Evolutionary conservation across 2,888 invertebrate genomes (phyloP), one percentile per base, ranked within the genome.

Genomic region (Cataglyphis livida): DNA sequence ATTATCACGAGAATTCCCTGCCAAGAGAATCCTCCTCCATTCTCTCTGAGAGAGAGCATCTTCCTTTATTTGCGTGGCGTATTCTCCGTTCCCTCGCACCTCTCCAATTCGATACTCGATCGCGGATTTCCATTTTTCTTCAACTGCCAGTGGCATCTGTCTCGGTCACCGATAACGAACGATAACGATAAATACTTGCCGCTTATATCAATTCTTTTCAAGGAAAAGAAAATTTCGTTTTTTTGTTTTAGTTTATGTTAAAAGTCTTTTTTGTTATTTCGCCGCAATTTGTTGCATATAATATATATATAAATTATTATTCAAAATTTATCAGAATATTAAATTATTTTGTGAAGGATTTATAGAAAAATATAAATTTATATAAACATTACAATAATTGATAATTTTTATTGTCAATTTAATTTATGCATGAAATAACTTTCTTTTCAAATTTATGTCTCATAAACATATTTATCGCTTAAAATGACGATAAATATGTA

Each of bases 21-120:
- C 35, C 62, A 38, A 35, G 38, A n/a, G 21, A 21, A 21, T 21
- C 21, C 21, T 35, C 57, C n/a, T 68, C 18, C 32, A 28, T 65
- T 51, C 38, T 51, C 51, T 44, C 61, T 25, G 61, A 28, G 21
- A 57, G 38, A 57, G 38, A n/a, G n/a, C 44, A 7, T 70, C 68
- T 64, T 71, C 68, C 75, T 81, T 38, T 35, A 15, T 71, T 51
- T 51, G 66, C 59, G 44, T 82, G 76, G 76, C 82, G 78, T 44
- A 44, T 59, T 62, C 59, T 71, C 78, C 70, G 59, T 54, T 51
- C 18, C 85, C 88, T 91, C 90, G 91, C 91, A 90, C 91, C 92
- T 92, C 92, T 93, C 93, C 93, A 92, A 90, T 87, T 87, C 87
- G 91, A 76, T 65, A 66, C 54, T 41, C 66, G n/a, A 78, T 78